Base-by-base conservation (phyloP, 2,888 invertebrate genomes). In the Campopleginae sp. region DNA sequence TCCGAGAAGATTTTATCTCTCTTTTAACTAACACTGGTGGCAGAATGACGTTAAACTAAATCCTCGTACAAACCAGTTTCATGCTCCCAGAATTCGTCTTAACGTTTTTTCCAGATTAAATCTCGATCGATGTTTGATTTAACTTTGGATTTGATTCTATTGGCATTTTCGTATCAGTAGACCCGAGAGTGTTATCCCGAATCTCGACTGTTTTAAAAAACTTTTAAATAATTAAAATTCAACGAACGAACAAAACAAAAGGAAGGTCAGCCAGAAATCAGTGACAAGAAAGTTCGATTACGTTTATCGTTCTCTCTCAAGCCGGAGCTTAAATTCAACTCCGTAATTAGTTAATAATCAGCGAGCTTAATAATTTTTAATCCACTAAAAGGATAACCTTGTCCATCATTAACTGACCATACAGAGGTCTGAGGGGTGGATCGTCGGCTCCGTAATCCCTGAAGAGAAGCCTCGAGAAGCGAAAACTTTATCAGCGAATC, bases 1-100 rank as follows among this genome's bases (percentile, higher is more conserved):
- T 66, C 66, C 66, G 38, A 66, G 66, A 42, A 66, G 66, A n/a
- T 66, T 66, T 66, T 42, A 66, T 66, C 66, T 66, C 66, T 42
- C 42, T 44, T 66, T 42, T 42, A 66, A 42, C 38, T 42, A 42
- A 66, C 66, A 38, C 63, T 65, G 63, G 63, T 65, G 63, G 38
- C 63, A 38, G 63, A 33, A 38, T 63, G 63, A 63, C 38, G 63
- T 63, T 63, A 33, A 66, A 66, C 38, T n/a, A 3, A 66, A 38
- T 42, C 42, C 38, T 23, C 42, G 66, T 42, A 38, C 42, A 19
- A 66, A 66, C 66, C 66, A 66, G 38, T 66, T 66, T 66, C 12
- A 66, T 44, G 19, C 66, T 23, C 38, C 12, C 19, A 42, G 66
- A 66, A 38, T 38, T 66, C 42, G 42, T 66, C 66, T 42, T 42